Base-by-base conservation (phyloP, 2,888 invertebrate species). In the Augochlorella aurata region DNA sequence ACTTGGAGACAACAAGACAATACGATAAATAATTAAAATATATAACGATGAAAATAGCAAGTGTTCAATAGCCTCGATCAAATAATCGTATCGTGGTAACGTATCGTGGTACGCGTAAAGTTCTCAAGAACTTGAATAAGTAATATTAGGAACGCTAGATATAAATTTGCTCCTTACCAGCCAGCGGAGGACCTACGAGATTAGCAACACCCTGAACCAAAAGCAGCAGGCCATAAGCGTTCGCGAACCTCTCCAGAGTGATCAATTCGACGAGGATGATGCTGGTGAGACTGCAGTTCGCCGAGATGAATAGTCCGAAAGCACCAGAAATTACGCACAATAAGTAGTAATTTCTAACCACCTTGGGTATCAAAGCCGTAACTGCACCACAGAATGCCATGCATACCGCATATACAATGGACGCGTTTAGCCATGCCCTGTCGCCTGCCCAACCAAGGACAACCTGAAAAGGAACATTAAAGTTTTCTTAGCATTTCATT, bases 161-260 rank as follows among this genome's bases (percentile, higher is more conserved):
- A 61, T 58, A 44, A 21, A 45, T 72, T 50, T 45, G 45, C 0
- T 0, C 2, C 92, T 94, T 93, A 98, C 98, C 98, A 90, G 97
- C 98, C 38, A 98, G 92, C 1, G 98, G 98, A 47, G 99, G 98
- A 69, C 98, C 98, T 85, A 98, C 94, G 21, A 98, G 95, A 93
- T 98, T 98, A 2, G 98, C 98, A 50, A 98, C 94, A 2, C 99
- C 99, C 93, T 98, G 98, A 38, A 98, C 97, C 71, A 98, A 94
- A 91, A 98, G 94, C 89, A 98, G 94, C 88, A 98, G 94, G 0
- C 98, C 98, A 92, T 98, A 98, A 7, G 98, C 98, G 92, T 97
- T 97, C 68, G 98, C 98, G 93, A 99, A 98, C 90, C 97, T 95
- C 93, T 98, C 98, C 87, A 98, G 93, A n/a, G 97, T 97, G 86